Conservation (phyloP, 2,113 vertebrate genomes). For the Pangasianodon hypophthalmus region DNA sequence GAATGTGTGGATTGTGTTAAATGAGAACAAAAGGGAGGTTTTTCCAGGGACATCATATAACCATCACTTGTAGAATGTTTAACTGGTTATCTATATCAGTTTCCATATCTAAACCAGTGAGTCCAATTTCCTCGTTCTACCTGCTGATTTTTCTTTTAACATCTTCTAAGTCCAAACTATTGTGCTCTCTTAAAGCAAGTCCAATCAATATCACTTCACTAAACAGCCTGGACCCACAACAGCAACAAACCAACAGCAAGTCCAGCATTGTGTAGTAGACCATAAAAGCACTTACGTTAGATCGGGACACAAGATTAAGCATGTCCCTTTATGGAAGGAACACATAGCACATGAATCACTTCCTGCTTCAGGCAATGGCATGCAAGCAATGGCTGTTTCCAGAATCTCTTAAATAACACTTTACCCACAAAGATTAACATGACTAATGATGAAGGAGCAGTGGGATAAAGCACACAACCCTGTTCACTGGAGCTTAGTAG, state of each 20-base stretch:
- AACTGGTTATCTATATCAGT: background rate
- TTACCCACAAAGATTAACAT: background rate
- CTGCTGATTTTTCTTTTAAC: background rate
- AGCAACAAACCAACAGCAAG: constrained; percentile 14
- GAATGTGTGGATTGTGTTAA: constrained; percentile 10
- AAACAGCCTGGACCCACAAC: background rate
- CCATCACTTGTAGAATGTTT: background rate
- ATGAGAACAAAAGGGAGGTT: background rate
- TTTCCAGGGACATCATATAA: background rate
- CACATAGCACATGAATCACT: constrained; percentile 27
- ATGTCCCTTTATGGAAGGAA: constrained; percentile 11
- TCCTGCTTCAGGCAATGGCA: constrained; percentile 27
- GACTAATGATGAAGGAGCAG: constrained; percentile 7
- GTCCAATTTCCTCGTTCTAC: background rate
- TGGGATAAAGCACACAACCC: background rate
- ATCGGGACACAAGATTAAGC: constrained; percentile 17
- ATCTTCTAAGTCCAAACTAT: background rate
- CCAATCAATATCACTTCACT: background rate
- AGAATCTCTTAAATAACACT: background rate
- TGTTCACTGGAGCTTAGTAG: background rate
- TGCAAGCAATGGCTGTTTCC: background rate
- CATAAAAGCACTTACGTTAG: background rate
- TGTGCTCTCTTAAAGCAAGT: background rate
- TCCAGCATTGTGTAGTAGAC: background rate
- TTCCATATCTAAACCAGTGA: background rate